Conservation (phyloP, 1,140 invertebrate genomes). For the Micrasema minimum region DNA sequence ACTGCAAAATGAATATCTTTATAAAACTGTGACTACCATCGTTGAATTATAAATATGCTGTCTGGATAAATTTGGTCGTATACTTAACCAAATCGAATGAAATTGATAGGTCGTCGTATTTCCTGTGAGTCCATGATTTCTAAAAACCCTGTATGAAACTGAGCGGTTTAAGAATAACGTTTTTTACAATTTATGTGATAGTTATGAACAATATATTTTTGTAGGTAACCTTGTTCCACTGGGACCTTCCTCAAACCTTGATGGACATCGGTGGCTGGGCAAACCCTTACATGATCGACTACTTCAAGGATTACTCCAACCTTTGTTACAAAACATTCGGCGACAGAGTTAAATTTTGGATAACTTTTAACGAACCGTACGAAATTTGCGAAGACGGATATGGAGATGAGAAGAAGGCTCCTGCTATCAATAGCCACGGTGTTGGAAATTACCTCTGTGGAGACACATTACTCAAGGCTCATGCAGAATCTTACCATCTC, state of each 20-base stretch:
- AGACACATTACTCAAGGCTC: constrained; percentile 67
- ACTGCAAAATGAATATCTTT: too few relatives aligned
- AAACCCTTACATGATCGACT: constrained; percentile 66
- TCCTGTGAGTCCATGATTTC: too few relatives aligned
- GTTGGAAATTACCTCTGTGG: constrained; percentile 69
- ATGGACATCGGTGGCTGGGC: constrained; percentile 66
- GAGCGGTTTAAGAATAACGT: too few relatives aligned
- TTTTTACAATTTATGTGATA: background rate
- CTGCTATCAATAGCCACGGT: constrained; percentile 64
- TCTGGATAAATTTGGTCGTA: too few relatives aligned
- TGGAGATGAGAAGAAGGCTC: constrained; percentile 66
- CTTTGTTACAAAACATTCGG: constrained; percentile 68
- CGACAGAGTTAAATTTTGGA: constrained; percentile 68
- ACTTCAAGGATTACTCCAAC: constrained; percentile 67
- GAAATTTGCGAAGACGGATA: constrained; percentile 67
- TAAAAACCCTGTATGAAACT: too few relatives aligned
- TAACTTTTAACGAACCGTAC: constrained; percentile 70
- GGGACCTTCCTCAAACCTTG: constrained; percentile 65
- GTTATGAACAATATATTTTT: background rate
- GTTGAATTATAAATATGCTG: too few relatives aligned
- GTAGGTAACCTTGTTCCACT: constrained; percentile 66
- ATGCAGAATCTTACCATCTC: constrained; percentile 68
- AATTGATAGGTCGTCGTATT: too few relatives aligned
- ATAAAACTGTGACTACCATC: too few relatives aligned
- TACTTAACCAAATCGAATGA: too few relatives aligned